Evolutionary conservation across 1,140 invertebrate species (phyloP).

Genomic region (Drosophila mayri): DNA sequence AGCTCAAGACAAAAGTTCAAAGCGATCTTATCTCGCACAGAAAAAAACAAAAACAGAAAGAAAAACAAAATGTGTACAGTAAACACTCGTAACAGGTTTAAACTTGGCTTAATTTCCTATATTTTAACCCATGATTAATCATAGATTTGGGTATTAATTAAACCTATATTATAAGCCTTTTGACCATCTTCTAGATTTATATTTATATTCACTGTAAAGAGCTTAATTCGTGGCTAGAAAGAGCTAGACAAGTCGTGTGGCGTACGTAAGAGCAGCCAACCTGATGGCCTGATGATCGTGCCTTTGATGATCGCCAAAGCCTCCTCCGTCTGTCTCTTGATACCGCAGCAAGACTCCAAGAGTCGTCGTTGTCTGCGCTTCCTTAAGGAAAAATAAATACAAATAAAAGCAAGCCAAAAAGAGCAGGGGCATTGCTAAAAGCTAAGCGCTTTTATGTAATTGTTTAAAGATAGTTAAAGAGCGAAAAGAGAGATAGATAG

Average conservation of each 20-base stretch:
- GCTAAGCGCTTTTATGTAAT: conserved; percentile 79
- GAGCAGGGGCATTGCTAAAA: conserved; percentile 47
- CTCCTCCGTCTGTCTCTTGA: conserved; percentile 8
- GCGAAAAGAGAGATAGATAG: conserved; percentile 5
- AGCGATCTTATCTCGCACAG: conserved; percentile 51
- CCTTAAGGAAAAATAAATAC: conserved; percentile 13
- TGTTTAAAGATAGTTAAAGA: conserved; percentile 61
- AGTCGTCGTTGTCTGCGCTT: conserved; percentile 22
- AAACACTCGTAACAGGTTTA: neutral
- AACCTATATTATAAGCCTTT: too few relatives aligned
- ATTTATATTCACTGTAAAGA: neutral
- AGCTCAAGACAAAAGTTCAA: conserved; percentile 61
- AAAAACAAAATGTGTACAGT: conserved; percentile 11
- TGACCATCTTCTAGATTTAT: neutral
- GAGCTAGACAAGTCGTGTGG: neutral
- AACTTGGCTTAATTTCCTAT: neutral
- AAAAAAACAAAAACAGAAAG: conserved; percentile 9
- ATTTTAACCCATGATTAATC: neutral
- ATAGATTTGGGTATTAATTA: too few relatives aligned
- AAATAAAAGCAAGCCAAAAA: conserved; percentile 11
- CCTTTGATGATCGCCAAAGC: conserved; percentile 62
- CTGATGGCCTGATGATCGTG: conserved; percentile 64
- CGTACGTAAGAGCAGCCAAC: conserved; percentile 14
- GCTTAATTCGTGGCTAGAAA: neutral
- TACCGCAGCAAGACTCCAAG: conserved; percentile 12